phyloP scores from a whole-genome alignment of 2,113 vertebrate species.

The Tautogolabrus adspersus region DNA sequence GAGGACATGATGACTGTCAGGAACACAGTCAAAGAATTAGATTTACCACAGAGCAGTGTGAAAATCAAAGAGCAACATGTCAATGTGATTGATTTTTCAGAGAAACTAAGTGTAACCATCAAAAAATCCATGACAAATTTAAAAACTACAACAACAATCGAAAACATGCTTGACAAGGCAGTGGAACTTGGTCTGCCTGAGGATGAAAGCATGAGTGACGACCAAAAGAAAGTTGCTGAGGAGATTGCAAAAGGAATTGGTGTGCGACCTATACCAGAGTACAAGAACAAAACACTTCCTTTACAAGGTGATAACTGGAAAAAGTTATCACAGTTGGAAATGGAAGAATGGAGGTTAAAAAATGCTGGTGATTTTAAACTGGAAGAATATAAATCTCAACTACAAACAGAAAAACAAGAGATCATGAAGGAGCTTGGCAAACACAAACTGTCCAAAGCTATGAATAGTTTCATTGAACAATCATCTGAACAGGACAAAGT shows the following conservation, averaged over 20 bases:
- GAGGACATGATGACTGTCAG: constrained; percentile 22
- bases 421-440: not conserved
- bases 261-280: not conserved
- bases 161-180: constrained; percentile 27
- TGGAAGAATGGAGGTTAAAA: constrained; percentile 54
- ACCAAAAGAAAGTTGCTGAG: constrained; percentile 26
- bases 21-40: not conserved
- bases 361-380: rapidly evolving
- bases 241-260: constrained; percentile 16
- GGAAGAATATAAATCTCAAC: constrained; percentile 48
- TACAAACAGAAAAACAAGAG: not conserved
- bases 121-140: not conserved
- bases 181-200: constrained; percentile 50
- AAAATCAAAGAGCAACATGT: not conserved
- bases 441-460: not conserved
- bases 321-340: constrained; percentile 62
- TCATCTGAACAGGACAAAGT: constrained; percentile 35
- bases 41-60: constrained; percentile 34
- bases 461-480: constrained; percentile 51
- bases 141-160: not conserved
- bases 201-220: constrained; percentile 36
- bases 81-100: constrained; percentile 55
- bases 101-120: constrained; percentile 24
- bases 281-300: constrained; percentile 57
- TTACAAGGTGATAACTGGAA: constrained; percentile 68